A percentile compares a stretch with the other conserved stretches of the same genome.
Evolutionary conservation across 1,140 invertebrate species (phyloP).

Genomic region (Yoshiicerus persimilis): DNA sequence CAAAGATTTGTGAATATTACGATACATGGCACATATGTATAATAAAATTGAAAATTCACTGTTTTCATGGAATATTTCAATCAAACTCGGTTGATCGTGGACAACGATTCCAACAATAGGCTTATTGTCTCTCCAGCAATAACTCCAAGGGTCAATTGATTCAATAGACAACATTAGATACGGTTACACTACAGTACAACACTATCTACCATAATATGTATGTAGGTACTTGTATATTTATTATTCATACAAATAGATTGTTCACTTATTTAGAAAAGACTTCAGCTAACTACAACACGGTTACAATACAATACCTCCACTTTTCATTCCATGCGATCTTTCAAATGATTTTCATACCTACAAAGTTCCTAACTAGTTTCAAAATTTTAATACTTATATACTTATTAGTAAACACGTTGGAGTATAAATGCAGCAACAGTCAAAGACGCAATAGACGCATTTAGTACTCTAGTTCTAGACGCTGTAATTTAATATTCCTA

Average conservation of each 20-base stretch:
- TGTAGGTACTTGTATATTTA: neutral
- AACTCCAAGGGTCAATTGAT: constrained; percentile 19
- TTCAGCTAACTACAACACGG: neutral
- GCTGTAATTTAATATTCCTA: no score
- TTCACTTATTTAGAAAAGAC: neutral
- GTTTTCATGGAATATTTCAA: neutral
- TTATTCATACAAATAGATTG: neutral
- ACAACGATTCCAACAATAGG: neutral
- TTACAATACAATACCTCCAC: neutral
- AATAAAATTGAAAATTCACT: constrained; percentile 8
- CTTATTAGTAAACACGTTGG: neutral
- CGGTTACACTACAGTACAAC: neutral
- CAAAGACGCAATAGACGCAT: neutral
- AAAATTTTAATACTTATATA: neutral
- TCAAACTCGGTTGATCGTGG: neutral
- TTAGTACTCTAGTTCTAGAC: no score
- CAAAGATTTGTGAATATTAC: constrained; percentile 11
- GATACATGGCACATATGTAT: constrained; percentile 4
- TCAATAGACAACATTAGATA: constrained; percentile 12
- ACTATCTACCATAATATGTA: neutral
- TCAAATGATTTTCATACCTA: neutral
- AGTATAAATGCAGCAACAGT: neutral
- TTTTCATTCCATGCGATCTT: neutral
- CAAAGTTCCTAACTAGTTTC: no score
- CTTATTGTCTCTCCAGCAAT: constrained; percentile 19